These are phyloP conservation scores for Stictocephala bisonia DNA, from an alignment of 2,888 invertebrate genomes.

Conservation along the genomic window DNA sequence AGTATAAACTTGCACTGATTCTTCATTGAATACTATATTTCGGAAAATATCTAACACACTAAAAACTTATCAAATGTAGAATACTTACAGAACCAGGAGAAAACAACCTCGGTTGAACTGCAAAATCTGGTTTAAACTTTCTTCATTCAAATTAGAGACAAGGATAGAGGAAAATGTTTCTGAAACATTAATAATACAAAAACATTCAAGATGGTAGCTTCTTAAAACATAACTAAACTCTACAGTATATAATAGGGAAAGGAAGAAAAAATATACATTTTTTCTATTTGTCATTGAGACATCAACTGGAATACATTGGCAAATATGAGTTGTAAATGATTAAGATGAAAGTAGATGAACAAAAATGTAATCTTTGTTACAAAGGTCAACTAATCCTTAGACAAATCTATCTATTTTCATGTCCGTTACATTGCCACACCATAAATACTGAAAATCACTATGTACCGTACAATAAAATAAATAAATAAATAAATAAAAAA, in stretches of 20 bases:
- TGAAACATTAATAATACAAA: conserved; percentile 7
- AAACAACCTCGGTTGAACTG: conserved; percentile 82
- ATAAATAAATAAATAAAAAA: too few relatives aligned
- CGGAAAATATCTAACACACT: neutral
- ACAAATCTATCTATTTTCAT: too few relatives aligned
- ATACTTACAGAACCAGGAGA: conserved; percentile 67
- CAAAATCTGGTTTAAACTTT: conserved; percentile 73
- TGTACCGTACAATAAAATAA: too few relatives aligned
- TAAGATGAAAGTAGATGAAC: too few relatives aligned
- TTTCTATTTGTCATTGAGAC: neutral
- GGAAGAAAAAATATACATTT: neutral
- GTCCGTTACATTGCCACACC: too few relatives aligned
- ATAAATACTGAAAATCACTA: too few relatives aligned
- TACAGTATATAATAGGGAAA: neutral
- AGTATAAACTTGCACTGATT: too few relatives aligned
- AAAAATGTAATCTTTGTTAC: too few relatives aligned
- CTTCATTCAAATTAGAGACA: conserved; percentile 67
- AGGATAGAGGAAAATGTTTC: conserved; percentile 71
- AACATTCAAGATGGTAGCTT: neutral
- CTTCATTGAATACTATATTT: neutral
- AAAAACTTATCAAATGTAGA: neutral
- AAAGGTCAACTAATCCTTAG: too few relatives aligned
- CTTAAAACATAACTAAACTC: too few relatives aligned
- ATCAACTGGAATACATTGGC: too few relatives aligned
- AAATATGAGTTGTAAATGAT: too few relatives aligned